Evolutionary conservation across 2,797 vertebrate genomes (phyloP).

Genomic region (Meriones psammophilus): DNA sequence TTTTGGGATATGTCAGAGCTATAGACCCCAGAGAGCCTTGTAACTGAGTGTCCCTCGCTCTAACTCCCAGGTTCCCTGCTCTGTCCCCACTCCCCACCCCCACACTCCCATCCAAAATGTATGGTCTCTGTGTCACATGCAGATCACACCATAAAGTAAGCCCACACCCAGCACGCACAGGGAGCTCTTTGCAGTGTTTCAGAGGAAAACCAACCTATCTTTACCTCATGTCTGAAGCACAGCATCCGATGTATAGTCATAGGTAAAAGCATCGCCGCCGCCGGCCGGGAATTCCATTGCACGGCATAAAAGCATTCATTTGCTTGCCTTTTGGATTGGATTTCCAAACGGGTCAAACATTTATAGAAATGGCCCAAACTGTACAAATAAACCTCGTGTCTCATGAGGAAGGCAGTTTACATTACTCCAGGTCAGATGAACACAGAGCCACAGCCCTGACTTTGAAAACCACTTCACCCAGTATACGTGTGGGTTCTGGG

Average conservation of each 20-base stretch:
- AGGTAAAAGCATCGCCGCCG: neutral
- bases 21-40: rapidly evolving
- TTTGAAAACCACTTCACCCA: slow-evolving; percentile 75
- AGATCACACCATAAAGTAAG: rapidly evolving
- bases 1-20: neutral
- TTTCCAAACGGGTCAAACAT: slow-evolving; percentile 80
- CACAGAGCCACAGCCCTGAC: slow-evolving; percentile 19
- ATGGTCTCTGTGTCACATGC: neutral
- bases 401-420: slow-evolving; percentile 68
- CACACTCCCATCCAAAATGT: neutral
- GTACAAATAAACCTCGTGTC: slow-evolving; percentile 80
- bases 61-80: neutral
- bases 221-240: neutral
- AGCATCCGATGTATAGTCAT: neutral
- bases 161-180: neutral
- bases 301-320: slow-evolving; percentile 46
- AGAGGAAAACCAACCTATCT: neutral
- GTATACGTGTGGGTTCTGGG: neutral
- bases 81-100: neutral
- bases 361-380: slow-evolving; percentile 81
- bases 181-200: neutral
- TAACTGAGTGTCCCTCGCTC: no score
- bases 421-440: slow-evolving; percentile 59
- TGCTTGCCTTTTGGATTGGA: slow-evolving; percentile 74
- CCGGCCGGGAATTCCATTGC: neutral